phyloP scores from a whole-genome alignment of 1,140 invertebrate species.

The Drosophila athabasca region DNA sequence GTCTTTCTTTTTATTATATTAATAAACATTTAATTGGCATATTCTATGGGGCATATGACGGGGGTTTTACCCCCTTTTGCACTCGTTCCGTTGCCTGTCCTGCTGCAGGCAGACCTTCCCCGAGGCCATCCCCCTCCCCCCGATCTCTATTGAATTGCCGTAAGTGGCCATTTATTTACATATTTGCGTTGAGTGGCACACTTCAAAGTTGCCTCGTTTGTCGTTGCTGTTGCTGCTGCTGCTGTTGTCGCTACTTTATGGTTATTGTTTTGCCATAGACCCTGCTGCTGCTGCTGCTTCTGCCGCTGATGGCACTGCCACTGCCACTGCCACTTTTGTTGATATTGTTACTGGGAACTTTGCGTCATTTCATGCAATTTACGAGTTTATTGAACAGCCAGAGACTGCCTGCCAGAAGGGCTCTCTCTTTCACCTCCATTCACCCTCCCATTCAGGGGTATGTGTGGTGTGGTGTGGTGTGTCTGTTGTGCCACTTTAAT shows the following conservation, averaged over 20 bases:
- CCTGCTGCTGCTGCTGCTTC: constrained; percentile 26
- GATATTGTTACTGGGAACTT: constrained; percentile 44
- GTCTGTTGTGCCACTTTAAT: constrained; percentile 58
- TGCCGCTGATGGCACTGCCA: constrained; percentile 21
- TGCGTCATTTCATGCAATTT: constrained; percentile 72
- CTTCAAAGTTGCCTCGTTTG: constrained; percentile 49
- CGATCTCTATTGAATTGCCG: constrained; percentile 54
- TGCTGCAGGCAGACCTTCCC: too few species aligned
- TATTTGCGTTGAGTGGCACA: constrained; percentile 71
- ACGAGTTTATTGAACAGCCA: constrained; percentile 65
- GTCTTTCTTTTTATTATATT: constrained; percentile 67
- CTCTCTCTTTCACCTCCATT: too few species aligned
- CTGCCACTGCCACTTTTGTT: constrained; percentile 24
- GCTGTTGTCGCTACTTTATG: constrained; percentile 57
- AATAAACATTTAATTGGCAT: constrained; percentile 68
- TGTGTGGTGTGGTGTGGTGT: constrained; percentile 10
- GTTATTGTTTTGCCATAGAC: constrained; percentile 62
- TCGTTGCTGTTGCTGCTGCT: constrained; percentile 16
- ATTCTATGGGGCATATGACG: constrained; percentile 47
- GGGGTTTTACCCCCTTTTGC: constrained; percentile 1
- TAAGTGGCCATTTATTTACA: constrained; percentile 80
- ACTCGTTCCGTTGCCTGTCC: not conserved
- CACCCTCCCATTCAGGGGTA: too few species aligned
- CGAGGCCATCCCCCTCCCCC: too few species aligned
- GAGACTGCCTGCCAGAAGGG: not conserved